Evolutionary conservation across 2,888 invertebrate species (phyloP).

Genomic region (Druceiella hillmani): DNA sequence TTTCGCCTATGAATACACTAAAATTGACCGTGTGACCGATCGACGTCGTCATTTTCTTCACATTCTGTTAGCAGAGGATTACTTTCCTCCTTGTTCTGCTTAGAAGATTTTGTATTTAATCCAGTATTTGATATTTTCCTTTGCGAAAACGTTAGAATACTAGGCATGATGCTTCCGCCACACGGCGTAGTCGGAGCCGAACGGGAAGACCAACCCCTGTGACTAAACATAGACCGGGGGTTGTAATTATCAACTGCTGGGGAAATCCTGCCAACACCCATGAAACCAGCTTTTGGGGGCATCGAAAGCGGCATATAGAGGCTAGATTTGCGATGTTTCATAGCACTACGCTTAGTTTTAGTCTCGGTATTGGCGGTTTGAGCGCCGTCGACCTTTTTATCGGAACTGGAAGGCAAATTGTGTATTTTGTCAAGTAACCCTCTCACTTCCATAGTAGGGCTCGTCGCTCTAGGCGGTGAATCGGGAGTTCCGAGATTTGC

Average conservation of each 20-base stretch:
- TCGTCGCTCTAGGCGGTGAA: conserved; percentile 78
- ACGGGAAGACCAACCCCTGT: conserved; percentile 61
- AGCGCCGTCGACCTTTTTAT: conserved; percentile 30
- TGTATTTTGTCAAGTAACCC: conserved; percentile 60
- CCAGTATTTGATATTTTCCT: conserved; percentile 46
- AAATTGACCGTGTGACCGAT: too few relatives aligned
- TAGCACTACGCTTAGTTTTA: conserved; percentile 40
- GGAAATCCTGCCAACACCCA: conserved; percentile 24
- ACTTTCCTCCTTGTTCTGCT: conserved; percentile 49
- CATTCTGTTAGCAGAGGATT: conserved; percentile 57
- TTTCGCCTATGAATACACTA: too few relatives aligned
- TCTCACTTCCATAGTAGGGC: conserved; percentile 69
- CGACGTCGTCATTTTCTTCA: conserved; percentile 46
- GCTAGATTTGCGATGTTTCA: conserved; percentile 57
- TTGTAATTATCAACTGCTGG: conserved; percentile 22
- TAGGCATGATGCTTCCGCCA: conserved; percentile 56
- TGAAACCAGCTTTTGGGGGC: conserved; percentile 32
- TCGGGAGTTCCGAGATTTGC: conserved; percentile 61
- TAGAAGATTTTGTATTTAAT: conserved; percentile 43
- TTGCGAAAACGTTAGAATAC: conserved; percentile 55
- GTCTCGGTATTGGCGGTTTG: conserved; percentile 32
- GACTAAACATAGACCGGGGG: conserved; percentile 32
- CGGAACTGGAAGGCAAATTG: conserved; percentile 27
- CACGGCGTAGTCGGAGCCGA: conserved; percentile 80
- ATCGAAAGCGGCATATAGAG: conserved; percentile 61